Conservation (phyloP, 2,113 vertebrate genomes). For the Chaetorhynchus papuensis region DNA sequence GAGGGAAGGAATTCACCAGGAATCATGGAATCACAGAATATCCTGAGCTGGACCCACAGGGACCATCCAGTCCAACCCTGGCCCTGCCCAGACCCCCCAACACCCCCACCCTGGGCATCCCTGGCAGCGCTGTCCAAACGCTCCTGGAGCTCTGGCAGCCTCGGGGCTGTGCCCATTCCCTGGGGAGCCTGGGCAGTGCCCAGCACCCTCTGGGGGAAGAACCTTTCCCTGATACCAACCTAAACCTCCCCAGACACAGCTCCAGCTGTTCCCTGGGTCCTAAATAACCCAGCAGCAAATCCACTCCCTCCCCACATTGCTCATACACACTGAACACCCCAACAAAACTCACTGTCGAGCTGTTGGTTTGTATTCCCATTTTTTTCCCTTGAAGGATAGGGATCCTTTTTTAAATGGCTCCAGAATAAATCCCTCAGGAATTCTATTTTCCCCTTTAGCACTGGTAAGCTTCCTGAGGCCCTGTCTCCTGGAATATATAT, state of each 20-base stretch:
- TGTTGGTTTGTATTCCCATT: background rate
- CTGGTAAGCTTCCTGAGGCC: background rate
- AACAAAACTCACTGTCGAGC: background rate
- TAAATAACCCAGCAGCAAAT: background rate
- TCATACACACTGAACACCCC: background rate
- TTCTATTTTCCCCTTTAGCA: background rate
- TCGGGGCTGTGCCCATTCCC: background rate
- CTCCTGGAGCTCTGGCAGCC: background rate
- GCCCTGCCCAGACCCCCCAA: background rate
- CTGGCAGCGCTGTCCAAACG: fast-evolving
- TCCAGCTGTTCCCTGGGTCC: background rate
- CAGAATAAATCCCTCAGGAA: background rate
- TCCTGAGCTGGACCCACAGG: background rate
- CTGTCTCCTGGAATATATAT: background rate
- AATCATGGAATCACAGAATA: background rate
- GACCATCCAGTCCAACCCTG: background rate
- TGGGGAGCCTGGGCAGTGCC: background rate
- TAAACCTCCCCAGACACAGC: fast-evolving
- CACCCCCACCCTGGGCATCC: background rate
- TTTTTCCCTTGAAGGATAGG: background rate
- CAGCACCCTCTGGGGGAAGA: background rate
- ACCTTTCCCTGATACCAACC: background rate
- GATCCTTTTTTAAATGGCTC: background rate
- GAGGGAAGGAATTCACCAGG: background rate
- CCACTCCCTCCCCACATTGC: background rate